phyloP scores from a whole-genome alignment of 2,888 invertebrate genomes.

The Glyphotaelius pellucidus region DNA sequence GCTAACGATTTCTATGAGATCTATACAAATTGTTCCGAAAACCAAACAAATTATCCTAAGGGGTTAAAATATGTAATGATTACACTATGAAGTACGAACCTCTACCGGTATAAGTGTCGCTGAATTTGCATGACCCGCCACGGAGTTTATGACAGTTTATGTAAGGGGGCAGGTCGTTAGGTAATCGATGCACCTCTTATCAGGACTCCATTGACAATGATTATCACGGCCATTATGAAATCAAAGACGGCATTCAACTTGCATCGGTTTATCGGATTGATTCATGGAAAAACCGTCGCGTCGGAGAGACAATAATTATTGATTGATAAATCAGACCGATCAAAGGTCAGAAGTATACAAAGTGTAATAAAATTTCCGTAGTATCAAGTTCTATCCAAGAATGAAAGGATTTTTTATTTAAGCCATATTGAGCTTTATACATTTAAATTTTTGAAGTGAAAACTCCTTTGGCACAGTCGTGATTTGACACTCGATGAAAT shows the following conservation, averaged over 20 bases:
- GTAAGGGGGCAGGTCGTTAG: background rate
- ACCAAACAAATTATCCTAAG: no score
- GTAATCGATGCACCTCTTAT: background rate
- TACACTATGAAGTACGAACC: background rate
- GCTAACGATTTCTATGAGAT: no score
- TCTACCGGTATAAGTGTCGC: background rate
- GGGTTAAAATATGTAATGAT: no score
- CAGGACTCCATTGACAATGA: background rate
- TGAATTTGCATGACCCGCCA: background rate
- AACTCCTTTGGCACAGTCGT: no score
- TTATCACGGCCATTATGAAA: background rate
- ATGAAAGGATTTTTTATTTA: no score
- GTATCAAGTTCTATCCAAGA: background rate
- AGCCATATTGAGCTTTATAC: no score
- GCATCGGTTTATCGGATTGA: background rate
- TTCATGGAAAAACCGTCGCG: background rate
- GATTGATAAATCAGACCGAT: background rate
- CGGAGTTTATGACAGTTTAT: background rate
- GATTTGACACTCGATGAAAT: no score
- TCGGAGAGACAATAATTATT: background rate
- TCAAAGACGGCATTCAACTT: background rate
- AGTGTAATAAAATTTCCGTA: background rate
- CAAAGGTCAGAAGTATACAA: background rate
- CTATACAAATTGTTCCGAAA: no score
- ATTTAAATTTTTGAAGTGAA: no score